Base-by-base conservation (phyloP, 2,113 vertebrate genomes). In the Chaenocephalus aceratus region DNA sequence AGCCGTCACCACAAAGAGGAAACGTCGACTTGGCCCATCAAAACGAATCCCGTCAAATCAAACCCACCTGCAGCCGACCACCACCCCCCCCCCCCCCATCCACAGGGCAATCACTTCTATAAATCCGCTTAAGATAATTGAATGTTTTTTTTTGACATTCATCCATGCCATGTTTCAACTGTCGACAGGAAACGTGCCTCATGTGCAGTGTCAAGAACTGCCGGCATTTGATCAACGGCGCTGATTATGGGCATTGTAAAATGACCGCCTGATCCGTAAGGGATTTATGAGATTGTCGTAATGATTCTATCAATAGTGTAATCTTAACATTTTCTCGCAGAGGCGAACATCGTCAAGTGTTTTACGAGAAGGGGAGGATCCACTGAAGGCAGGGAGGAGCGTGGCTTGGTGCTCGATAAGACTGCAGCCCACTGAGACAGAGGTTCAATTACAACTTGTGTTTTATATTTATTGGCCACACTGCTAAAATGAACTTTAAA, bases 21-120 rank as follows among this genome's bases (percentile, higher is more conserved):
- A 92, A 93, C 44, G 87, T 92, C 86, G 91, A 73, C 82, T 87
- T 63, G 56, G 71, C 81, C 87, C 81, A 84, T 90, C 85, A 80
- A 62, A 84, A 87, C 1, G 46, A 87, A 83, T 86, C 70, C 72
- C 64, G 23, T 80, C 86, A 82, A 79, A 82, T 87, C 72, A 63
- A 64, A 79, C 11, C 18, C 60, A 83, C 76, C 69, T 78, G 69
- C 66, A 78, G 44, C 23, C 36, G 53, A 49, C 48, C 41, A 41
- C 59, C 26, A 5, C 48, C 10, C 52, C 26, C 48, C 2, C n/a
- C 18, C 56, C 58, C 68, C 14, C 65, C 80, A 77, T 81, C 84
- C 80, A 66, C 67, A 26, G 65, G 45, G 51, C 80, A 90, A 86
- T 91, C 88, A 88, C 79, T 87, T 87, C 59, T 54, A 66, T 84